These are phyloP conservation scores for Neoaliturus tenellus DNA, from an alignment of 2,888 invertebrate genomes.

Conservation along the genomic window DNA sequence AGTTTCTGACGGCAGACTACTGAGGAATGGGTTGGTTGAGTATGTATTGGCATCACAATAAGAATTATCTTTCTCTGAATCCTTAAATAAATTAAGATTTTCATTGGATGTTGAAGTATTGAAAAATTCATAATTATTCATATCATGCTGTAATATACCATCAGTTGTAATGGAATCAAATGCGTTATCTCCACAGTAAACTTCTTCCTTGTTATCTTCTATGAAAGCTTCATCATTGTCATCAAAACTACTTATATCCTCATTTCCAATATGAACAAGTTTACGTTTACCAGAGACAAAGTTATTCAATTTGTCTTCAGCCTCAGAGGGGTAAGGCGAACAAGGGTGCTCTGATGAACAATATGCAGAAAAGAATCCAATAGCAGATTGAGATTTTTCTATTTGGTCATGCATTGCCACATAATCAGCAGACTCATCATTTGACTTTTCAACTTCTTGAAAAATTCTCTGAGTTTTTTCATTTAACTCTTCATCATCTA, in stretches of 20 bases:
- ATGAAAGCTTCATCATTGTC: background rate
- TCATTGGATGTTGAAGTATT: background rate
- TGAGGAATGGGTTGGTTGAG: background rate
- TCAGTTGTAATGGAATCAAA: background rate
- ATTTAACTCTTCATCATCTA: conserved; percentile 37
- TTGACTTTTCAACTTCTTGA: background rate
- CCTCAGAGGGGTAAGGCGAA: background rate
- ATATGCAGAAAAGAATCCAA: conserved; percentile 4
- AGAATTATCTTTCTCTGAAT: background rate
- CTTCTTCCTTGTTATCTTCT: background rate
- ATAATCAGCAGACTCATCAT: background rate
- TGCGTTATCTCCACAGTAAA: background rate
- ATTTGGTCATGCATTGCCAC: background rate
- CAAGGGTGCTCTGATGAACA: background rate
- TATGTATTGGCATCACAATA: background rate
- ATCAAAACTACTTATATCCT: background rate
- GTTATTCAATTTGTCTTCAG: background rate
- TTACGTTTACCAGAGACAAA: background rate
- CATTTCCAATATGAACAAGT: background rate
- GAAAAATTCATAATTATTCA: conserved; percentile 42
- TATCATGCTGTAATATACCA: conserved; percentile 1
- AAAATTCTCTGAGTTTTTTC: conserved; percentile 11
- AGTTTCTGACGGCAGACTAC: background rate
- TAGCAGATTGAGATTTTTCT: conserved; percentile 10
- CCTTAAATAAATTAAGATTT: background rate